phyloP scores from a whole-genome alignment of 2,888 invertebrate species.

The Furcula furcula region DNA sequence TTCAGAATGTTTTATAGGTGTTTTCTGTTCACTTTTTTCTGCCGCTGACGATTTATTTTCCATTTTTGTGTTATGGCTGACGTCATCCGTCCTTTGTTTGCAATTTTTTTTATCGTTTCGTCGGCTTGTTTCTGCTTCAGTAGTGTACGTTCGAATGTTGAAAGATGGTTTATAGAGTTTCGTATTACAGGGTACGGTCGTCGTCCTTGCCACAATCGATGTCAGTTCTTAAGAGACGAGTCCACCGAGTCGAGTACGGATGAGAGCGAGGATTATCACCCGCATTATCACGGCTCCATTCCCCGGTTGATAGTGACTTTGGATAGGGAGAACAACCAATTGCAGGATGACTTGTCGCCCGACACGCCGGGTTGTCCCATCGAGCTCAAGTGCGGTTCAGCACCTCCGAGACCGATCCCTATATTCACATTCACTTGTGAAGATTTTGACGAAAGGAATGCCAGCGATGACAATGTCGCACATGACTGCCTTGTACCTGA shows the following conservation, averaged over 20 bases:
- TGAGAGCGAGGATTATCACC: slow-evolving; percentile 61
- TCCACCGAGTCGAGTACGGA: slow-evolving; percentile 72
- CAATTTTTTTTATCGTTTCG: slow-evolving; percentile 3
- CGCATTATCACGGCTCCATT: slow-evolving; percentile 66
- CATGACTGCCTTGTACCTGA: slow-evolving; percentile 27
- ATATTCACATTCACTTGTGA: slow-evolving; percentile 74
- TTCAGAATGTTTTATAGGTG: neutral
- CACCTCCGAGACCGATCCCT: slow-evolving; percentile 54
- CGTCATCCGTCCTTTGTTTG: neutral
- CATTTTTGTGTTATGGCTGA: neutral
- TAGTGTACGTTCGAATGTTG: slow-evolving; percentile 9
- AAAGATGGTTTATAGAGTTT: slow-evolving; percentile 31
- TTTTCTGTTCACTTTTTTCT: slow-evolving; percentile 3
- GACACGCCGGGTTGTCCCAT: slow-evolving; percentile 64
- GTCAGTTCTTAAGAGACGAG: slow-evolving; percentile 53
- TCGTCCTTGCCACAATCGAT: slow-evolving; percentile 52
- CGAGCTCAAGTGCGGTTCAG: slow-evolving; percentile 42
- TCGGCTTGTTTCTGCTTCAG: slow-evolving; percentile 7
- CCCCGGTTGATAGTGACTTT: slow-evolving; percentile 69
- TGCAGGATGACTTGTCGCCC: slow-evolving; percentile 63
- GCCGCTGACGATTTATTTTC: slow-evolving; percentile 1
- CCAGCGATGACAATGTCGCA: slow-evolving; percentile 21
- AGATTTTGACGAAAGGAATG: slow-evolving; percentile 59
- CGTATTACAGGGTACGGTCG: slow-evolving; percentile 65
- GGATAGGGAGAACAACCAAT: slow-evolving; percentile 64